Conservation (phyloP, 2,888 invertebrate genomes). For the Melanophora roralis region DNA sequence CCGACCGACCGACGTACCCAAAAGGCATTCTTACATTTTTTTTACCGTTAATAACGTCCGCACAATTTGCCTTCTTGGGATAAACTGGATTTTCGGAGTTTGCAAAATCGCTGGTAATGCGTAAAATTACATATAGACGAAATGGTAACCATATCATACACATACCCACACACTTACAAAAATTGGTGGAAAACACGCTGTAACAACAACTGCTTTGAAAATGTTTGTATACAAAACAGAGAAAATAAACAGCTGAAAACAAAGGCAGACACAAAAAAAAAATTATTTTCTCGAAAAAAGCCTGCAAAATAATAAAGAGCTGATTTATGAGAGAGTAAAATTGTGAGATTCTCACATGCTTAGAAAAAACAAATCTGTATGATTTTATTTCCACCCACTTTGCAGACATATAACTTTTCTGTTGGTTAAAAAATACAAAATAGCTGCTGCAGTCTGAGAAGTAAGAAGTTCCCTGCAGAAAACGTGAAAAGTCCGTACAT, state of each 20-base stretch:
- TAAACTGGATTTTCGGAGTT: conserved; percentile 76
- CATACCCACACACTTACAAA: conserved; percentile 13
- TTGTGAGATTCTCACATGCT: conserved; percentile 39
- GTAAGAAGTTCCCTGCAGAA: too few species aligned
- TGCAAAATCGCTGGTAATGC: conserved; percentile 64
- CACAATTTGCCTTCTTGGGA: conserved; percentile 76
- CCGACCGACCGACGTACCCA: conserved; percentile 14
- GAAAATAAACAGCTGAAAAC: conserved; percentile 35
- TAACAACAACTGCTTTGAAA: neutral
- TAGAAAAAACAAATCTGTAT: conserved; percentile 19
- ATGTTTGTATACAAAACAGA: conserved; percentile 27
- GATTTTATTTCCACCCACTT: conserved; percentile 23
- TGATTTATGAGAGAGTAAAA: conserved; percentile 61
- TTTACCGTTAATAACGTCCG: conserved; percentile 69
- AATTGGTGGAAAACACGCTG: conserved; percentile 14
- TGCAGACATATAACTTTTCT: conserved; percentile 6
- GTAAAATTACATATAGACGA: conserved; percentile 49
- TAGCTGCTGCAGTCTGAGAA: neutral
- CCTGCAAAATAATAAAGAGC: conserved; percentile 54
- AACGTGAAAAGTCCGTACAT: too few species aligned
- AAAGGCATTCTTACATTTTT: conserved; percentile 26
- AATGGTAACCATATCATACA: conserved; percentile 45
- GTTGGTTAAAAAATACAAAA: neutral
- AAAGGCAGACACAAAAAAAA: conserved; percentile 40
- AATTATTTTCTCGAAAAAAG: neutral